Percentiles rank a stretch among this genome's conserved stretches.
Evolutionary conservation across 2,113 vertebrate species (phyloP).

Genomic region (Laticauda laticaudata): DNA sequence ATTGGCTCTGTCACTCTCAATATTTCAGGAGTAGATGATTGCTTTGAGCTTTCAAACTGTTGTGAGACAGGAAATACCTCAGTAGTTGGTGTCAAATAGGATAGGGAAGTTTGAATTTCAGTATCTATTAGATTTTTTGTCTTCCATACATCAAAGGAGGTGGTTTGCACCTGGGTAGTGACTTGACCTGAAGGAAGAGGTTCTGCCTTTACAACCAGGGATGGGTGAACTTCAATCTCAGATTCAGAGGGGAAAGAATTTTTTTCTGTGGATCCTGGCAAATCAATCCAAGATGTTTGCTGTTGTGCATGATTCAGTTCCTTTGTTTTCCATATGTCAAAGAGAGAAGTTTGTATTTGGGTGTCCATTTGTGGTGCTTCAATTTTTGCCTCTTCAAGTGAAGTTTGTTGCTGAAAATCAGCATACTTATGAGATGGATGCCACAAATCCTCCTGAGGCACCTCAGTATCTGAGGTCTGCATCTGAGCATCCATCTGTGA

Average conservation of each 20-base stretch:
- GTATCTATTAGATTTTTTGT: background rate
- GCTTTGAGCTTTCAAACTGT: background rate
- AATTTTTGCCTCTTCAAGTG: background rate
- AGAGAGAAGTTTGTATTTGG: background rate
- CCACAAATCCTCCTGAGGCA: background rate
- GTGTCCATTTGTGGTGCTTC: background rate
- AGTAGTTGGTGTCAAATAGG: background rate
- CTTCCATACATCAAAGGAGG: background rate
- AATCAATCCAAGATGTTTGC: slow-evolving; percentile 19
- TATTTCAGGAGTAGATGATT: background rate
- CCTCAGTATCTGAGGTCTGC: background rate
- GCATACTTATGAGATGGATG: background rate
- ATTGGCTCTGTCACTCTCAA: background rate
- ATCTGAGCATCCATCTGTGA: background rate
- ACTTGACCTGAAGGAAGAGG: background rate
- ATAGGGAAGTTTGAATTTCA: slow-evolving; percentile 1
- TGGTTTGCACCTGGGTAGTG: background rate
- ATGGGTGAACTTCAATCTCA: background rate
- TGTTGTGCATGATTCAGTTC: slow-evolving; percentile 1
- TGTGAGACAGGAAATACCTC: background rate
- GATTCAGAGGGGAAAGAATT: background rate
- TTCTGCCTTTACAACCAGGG: background rate
- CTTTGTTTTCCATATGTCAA: slow-evolving; percentile 28
- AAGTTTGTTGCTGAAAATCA: slow-evolving; percentile 13
- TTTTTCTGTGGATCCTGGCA: background rate